Conservation (phyloP, 2,113 vertebrate species). For the Syrrhaptes paradoxus region DNA sequence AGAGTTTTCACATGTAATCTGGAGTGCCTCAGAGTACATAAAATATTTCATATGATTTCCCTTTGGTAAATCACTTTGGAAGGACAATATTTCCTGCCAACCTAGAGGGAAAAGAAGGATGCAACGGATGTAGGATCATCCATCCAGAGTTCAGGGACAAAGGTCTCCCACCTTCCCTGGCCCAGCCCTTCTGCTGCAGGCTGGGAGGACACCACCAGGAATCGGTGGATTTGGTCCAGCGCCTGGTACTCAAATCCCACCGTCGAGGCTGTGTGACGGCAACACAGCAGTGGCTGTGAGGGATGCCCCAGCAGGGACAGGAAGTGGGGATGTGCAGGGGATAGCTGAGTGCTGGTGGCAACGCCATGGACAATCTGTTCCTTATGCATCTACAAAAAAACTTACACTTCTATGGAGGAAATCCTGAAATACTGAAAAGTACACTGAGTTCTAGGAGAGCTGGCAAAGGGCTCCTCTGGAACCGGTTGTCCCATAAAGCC, state of each 20-base stretch:
- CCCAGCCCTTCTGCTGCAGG: not conserved
- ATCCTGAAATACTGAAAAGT: not conserved
- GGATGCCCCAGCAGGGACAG: fast-evolving
- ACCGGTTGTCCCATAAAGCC: not conserved
- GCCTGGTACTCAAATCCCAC: not conserved
- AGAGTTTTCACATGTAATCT: not conserved
- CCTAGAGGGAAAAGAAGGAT: not conserved
- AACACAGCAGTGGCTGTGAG: not conserved
- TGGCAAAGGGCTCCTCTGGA: not conserved
- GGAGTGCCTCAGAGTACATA: not conserved
- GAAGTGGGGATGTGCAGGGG: not conserved
- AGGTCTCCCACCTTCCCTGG: not conserved
- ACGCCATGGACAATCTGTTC: not conserved
- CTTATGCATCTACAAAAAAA: not conserved
- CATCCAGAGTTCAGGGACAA: not conserved
- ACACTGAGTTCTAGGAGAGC: not conserved
- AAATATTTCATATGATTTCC: not conserved
- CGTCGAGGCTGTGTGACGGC: fast-evolving
- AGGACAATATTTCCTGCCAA: not conserved
- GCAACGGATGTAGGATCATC: not conserved
- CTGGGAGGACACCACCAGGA: not conserved
- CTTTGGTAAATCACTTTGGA: not conserved
- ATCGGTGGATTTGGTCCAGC: not conserved
- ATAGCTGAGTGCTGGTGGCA: fast-evolving
- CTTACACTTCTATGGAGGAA: not conserved